phyloP scores from a whole-genome alignment of 2,888 invertebrate species.

The Sphaerophoria taeniata region DNA sequence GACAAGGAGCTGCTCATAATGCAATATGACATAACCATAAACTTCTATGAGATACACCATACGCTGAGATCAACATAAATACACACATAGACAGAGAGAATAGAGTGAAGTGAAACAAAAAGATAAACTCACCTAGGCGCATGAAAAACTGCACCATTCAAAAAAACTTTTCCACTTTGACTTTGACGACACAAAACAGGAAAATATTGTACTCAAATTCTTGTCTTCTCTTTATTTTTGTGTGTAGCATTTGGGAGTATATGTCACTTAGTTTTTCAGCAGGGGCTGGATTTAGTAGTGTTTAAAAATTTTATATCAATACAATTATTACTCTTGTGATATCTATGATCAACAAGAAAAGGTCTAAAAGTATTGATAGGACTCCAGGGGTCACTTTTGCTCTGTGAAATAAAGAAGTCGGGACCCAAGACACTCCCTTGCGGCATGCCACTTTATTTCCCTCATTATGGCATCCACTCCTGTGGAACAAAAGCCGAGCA shows the following conservation, averaged over 20 bases:
- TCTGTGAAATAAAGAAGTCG: no score
- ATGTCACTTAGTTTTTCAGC: not conserved
- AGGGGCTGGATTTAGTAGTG: not conserved
- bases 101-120: constrained; percentile 49
- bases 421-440: not conserved
- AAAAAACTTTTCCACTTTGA: constrained; percentile 72
- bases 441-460: not conserved
- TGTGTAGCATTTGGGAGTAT: not conserved
- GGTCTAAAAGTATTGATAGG: no score
- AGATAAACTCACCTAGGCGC: constrained; percentile 72
- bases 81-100: constrained; percentile 64
- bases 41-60: constrained; percentile 56
- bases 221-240: constrained; percentile 27
- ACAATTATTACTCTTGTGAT: no score
- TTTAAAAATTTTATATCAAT: not conserved
- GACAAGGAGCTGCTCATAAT: constrained; percentile 51
- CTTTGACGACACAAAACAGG: constrained; percentile 66
- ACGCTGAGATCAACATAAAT: constrained; percentile 60
- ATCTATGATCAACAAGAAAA: no score
- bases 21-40: constrained; percentile 71
- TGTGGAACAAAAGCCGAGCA: constrained; percentile 8
- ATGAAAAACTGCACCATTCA: constrained; percentile 60
- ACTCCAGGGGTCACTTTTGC: no score
- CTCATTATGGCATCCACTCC: not conserved
- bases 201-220: constrained; percentile 65